Base-by-base conservation (phyloP, 2,797 vertebrate species). In the Muraenolepis orangiensis region DNA sequence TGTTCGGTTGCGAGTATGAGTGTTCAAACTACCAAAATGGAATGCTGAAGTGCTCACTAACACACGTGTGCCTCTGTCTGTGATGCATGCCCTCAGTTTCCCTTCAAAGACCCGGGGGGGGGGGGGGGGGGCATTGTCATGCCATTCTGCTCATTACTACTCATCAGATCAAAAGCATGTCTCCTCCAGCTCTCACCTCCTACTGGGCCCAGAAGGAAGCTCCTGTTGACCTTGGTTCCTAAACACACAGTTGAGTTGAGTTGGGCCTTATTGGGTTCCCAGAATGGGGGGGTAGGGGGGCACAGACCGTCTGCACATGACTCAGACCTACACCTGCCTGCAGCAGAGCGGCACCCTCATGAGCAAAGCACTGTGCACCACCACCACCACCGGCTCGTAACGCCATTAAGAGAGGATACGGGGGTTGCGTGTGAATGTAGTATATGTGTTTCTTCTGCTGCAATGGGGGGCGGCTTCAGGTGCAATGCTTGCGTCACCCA, bases 151-250 rank as follows among this genome's bases (percentile, higher is more conserved):
- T 91, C 85, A 87, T 91, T 92, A 90, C 67, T 76, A n/a, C 78
- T 88, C 74, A 89, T 91, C 87, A 92, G 88, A 87, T 92, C 90
- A 90, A 83, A 85, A 82, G 66, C 80, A 79, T 7, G 57, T 26
- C 26, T 4, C 57, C 34, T 72, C 78, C 76, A 16, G 12, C 66
- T 14, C 16, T n/a, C 18, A 8, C 69, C 13, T 36, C 36, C 69
- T 7, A 4, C 69, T 8, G 12, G 12, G 10, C 34, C 69, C 79
- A 75, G 84, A 76, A 73, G 75, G 71, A 86, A 83, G 82, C 73
- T 85, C 80, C 85, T 66, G 57, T 75, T 69, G 80, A 69, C 28
- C 46, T 32, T 36, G 18, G 10, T 12, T 18, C 16, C 4, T 23
- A 68, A 6, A 31, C 23, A 68, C 12, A 31, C 23, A n/a, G 8